A percentile compares a stretch with the other conserved stretches of the same genome.
These are phyloP conservation scores for Mastomys coucha DNA, from an alignment of 2,113 vertebrate genomes.

Conservation along the genomic window DNA sequence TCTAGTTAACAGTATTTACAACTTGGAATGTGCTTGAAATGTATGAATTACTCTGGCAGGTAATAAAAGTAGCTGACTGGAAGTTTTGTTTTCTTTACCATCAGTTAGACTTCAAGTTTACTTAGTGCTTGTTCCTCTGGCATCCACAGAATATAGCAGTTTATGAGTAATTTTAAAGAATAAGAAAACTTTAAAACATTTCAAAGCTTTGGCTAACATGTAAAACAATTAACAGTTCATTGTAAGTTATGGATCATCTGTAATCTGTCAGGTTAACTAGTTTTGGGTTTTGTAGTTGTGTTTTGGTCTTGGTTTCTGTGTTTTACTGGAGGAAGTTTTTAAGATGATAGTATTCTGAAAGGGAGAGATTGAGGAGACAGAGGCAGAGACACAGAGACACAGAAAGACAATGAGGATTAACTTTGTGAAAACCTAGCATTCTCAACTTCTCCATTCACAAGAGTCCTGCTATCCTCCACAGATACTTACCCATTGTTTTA, in stretches of 20 bases:
- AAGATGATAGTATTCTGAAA: background rate
- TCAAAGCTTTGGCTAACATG: background rate
- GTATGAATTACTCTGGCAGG: background rate
- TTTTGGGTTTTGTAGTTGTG: background rate
- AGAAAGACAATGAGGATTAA: background rate
- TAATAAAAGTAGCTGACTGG: background rate
- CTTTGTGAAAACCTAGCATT: background rate
- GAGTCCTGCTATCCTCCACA: background rate
- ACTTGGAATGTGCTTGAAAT: background rate
- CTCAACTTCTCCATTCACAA: background rate
- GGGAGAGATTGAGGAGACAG: background rate
- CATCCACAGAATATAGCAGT: background rate
- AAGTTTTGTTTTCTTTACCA: background rate
- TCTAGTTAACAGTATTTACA: background rate
- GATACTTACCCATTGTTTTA: background rate
- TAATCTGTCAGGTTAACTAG: background rate
- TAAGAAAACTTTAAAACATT: background rate
- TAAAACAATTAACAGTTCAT: background rate
- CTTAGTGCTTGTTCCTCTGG: background rate
- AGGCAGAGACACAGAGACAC: background rate
- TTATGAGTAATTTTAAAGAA: background rate
- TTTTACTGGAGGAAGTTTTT: background rate
- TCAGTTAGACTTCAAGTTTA: background rate
- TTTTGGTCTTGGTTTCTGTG: too few relatives aligned
- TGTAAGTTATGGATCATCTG: background rate